A percentile compares a stretch with the other conserved stretches of the same genome.
phyloP scores from a whole-genome alignment of 2,797 vertebrate species.

The Arnoldichthys spilopterus region DNA sequence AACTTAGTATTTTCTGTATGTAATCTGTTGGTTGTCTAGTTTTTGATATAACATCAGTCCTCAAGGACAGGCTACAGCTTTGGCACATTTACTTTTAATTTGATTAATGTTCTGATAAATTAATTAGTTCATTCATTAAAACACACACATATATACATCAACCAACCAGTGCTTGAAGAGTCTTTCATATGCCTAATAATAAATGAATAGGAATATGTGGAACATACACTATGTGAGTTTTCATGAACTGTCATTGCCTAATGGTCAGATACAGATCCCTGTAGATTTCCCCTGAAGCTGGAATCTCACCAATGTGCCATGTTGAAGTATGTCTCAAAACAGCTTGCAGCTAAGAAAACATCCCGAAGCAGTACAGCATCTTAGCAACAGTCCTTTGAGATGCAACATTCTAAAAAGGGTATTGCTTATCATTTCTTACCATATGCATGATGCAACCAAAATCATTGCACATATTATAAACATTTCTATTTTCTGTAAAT shows the following conservation, averaged over 20 bases:
- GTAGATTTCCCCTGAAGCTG: conserved; percentile 11
- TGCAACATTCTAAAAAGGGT: not conserved
- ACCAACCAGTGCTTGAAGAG: conserved; percentile 20
- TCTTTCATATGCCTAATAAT: conserved; percentile 1
- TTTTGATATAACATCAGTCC: conserved; percentile 2
- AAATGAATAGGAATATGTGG: not conserved
- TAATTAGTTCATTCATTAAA: not conserved
- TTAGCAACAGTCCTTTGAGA: not conserved
- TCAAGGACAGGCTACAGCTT: not conserved
- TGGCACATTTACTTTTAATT: not conserved
- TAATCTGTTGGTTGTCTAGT: not conserved
- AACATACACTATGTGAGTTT: not conserved
- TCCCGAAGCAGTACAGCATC: conserved; percentile 8
- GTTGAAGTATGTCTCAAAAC: conserved; percentile 4
- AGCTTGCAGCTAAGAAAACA: not conserved
- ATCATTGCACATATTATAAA: not conserved
- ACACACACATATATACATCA: not conserved
- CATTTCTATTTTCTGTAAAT: not conserved
- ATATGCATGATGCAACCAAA: not conserved
- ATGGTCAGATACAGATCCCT: conserved; percentile 9
- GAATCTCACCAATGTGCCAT: conserved; percentile 12
- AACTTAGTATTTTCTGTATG: not conserved
- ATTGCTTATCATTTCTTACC: not conserved
- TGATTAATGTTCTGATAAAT: conserved; percentile 2
- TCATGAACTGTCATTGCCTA: conserved; percentile 5